phyloP scores from a whole-genome alignment of 1,140 invertebrate species.

The Brachionus calyciflorus region DNA sequence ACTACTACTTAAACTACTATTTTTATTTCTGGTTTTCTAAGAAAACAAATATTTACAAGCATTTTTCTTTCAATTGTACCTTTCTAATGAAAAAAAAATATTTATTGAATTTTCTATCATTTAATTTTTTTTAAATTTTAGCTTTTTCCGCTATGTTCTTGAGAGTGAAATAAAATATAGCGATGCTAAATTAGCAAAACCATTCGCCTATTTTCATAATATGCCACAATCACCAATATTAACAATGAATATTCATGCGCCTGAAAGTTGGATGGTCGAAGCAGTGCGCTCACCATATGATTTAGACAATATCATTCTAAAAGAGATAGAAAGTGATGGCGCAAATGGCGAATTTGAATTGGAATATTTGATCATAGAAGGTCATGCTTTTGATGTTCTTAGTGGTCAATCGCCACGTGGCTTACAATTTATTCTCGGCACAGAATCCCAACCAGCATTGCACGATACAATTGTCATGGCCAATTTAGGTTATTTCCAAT shows the following conservation, averaged over 20 bases:
- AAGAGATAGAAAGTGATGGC: slow-evolving; percentile 63
- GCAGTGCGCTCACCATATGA: slow-evolving; percentile 89
- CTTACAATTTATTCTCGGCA: slow-evolving; percentile 90
- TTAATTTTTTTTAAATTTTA: slow-evolving; percentile 56
- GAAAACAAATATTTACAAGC: too few relatives aligned
- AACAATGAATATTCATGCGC: slow-evolving; percentile 89
- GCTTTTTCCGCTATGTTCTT: slow-evolving; percentile 91
- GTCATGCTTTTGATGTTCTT: slow-evolving; percentile 87
- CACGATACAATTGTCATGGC: slow-evolving; percentile 98
- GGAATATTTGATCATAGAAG: slow-evolving; percentile 84
- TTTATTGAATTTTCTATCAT: not conserved
- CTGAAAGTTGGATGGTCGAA: slow-evolving; percentile 98
- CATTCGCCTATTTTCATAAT: slow-evolving; percentile 77
- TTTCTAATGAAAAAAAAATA: slow-evolving; percentile 44
- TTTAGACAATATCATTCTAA: slow-evolving; percentile 88
- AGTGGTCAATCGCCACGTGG: slow-evolving; percentile 89
- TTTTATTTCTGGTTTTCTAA: too few relatives aligned
- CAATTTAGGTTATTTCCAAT: slow-evolving; percentile 76
- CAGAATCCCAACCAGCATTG: slow-evolving; percentile 68
- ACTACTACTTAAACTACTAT: too few relatives aligned
- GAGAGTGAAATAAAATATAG: slow-evolving; percentile 81
- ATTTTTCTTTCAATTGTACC: too few relatives aligned
- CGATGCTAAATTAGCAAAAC: slow-evolving; percentile 69
- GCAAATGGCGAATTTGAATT: slow-evolving; percentile 80
- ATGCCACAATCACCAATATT: slow-evolving; percentile 84